Evolutionary conservation across 2,797 vertebrate species (phyloP).

Genomic region (Gouania willdenowi): DNA sequence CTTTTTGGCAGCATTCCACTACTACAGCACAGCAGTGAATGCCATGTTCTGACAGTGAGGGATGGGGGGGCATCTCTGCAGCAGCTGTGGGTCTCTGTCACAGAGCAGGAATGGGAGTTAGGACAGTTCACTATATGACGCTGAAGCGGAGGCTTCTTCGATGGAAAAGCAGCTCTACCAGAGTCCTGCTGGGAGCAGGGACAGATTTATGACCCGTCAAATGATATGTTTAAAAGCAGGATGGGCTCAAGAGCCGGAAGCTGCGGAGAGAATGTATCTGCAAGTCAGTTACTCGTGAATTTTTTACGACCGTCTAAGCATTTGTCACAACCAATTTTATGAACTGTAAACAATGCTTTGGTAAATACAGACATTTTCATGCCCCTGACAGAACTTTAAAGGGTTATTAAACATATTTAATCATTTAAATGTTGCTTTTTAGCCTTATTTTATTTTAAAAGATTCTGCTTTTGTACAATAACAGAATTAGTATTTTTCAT

Average conservation of each 20-base stretch:
- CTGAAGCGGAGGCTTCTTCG: slow-evolving; percentile 12
- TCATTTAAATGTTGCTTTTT: no score
- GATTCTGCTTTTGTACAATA: no score
- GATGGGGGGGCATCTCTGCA: slow-evolving; percentile 47
- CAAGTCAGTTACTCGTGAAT: slow-evolving; percentile 3
- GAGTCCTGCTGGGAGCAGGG: slow-evolving; percentile 47
- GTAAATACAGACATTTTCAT: no score
- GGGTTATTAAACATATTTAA: no score
- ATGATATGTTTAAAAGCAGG: slow-evolving; percentile 41
- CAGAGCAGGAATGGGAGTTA: slow-evolving; percentile 26
- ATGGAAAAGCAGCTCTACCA: slow-evolving; percentile 39
- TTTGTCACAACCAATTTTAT: not conserved
- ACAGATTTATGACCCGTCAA: slow-evolving; percentile 62
- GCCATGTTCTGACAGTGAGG: slow-evolving; percentile 63
- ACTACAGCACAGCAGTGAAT: slow-evolving; percentile 38
- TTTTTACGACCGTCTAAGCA: slow-evolving; percentile 1
- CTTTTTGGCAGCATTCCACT: slow-evolving; percentile 43
- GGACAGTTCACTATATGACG: slow-evolving; percentile 46
- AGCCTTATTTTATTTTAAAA: no score
- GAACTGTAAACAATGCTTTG: not conserved
- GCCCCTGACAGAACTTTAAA: no score
- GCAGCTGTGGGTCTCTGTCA: slow-evolving; percentile 73
- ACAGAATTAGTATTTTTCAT: no score
- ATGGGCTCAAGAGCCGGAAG: slow-evolving; percentile 37
- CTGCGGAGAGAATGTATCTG: slow-evolving; percentile 16